Base-by-base conservation (phyloP, 2,113 vertebrate species). In the Chionis minor region DNA sequence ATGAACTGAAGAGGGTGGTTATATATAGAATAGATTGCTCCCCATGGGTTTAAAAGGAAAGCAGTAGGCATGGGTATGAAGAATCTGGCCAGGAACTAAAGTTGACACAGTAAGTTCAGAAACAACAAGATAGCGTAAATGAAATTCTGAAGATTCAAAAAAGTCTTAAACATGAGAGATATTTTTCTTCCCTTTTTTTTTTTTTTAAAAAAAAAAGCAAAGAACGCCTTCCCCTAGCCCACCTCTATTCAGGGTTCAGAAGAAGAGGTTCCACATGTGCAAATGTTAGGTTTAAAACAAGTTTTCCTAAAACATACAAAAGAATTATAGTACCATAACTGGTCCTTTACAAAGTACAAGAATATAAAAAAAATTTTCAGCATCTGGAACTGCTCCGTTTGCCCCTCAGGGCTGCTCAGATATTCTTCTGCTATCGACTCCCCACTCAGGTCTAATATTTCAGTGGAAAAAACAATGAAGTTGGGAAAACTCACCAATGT, bases 371-470 rank as follows among this genome's bases (percentile, higher is more conserved):
- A 7, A 5, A 4, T 21, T 51, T 87, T 22, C 45, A 58, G 62
- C 91, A 88, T 74, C 92, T 96, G 92, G 95, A 97, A 96, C 58
- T 61, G 67, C 91, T 92, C 35, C 30, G 40, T n/a, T 70, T 8
- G 73, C 69, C 92, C 74, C 74, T 17, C 2, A 8, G 40, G 90
- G 84, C 49, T 96, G 79, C 85, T 94, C 82, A 86, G 65, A 81
- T 93, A 91, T 81, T 96, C 62, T 78, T 59, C 81, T 83, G 73
- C 70, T 93, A 81, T 62, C 1, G 4, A 92, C 47, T 94, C 66
- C 59, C 62, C 30, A 24, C 54, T 87, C 83, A 63, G n/a, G 71
- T 88, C 83, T 97, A 91, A 20, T 81, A 86, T 88, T 96, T 89
- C 91, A 96, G 47, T 26, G 92, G 84, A 81, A 95, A 86, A 93